Evolutionary conservation across 2,113 vertebrate genomes (phyloP), one percentile per base, ranked within the genome.

Genomic region (Cololabis saira): DNA sequence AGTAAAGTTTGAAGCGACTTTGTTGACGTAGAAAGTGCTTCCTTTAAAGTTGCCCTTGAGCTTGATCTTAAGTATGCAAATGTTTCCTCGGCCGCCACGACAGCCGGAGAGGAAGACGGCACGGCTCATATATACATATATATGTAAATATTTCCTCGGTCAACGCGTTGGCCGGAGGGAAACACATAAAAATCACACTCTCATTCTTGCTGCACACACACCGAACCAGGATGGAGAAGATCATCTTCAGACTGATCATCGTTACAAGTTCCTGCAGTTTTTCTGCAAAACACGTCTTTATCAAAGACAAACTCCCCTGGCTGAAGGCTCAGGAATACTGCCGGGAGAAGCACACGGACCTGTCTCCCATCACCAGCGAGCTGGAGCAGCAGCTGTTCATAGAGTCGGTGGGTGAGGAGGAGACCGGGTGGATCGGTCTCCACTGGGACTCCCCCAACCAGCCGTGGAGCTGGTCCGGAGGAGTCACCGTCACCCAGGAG

Each of bases 251-350:
- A 8, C 2, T 55, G n/a, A 11, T 55, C 53, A 18, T 40, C 12
- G n/a, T 19, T 9, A 18, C 53, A 8, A 18, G 4, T 19, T 8
- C 30, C 0, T 33, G n/a, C 52, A 40, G 53, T 19, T 55, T 17
- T 24, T 17, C n/a, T 40, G 53, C 17, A 14, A 55, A 55, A 40
- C 33, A 55, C 1, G 17, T 19, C 5, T 40, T 19, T 18, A 18
- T 40, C 5, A 0, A 12, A 1, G 5, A 8, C 0, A 0, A 1
- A 3, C 15, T 14, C 5, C 12, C 7, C 5, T 54, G 52, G 52
- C 2, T 27, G 12, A 9, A 54, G 3, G 52, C 52, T 18, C 11
- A 30, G 52, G 6, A 54, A 17, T 30, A 33, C 52, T 54, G 52
- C 27, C 5, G 11, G 52, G 12, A 14, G 1, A 2, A 37, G 10